These are phyloP conservation scores for Platycnemis pennipes DNA, from an alignment of 2,888 invertebrate genomes.

Conservation along the genomic window DNA sequence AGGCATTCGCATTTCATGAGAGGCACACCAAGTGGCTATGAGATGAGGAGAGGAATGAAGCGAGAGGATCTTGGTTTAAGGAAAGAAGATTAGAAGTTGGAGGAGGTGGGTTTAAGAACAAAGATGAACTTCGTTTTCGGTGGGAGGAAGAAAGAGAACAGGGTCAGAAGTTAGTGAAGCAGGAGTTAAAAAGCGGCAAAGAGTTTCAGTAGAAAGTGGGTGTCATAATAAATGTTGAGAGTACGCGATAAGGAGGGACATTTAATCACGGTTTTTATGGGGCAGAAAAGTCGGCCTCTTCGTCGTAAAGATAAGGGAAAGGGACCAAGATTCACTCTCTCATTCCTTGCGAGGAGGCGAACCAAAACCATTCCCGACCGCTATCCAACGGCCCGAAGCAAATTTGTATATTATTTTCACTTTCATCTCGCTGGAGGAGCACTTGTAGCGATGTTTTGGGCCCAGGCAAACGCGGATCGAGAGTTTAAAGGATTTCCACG, in stretches of 20 bases:
- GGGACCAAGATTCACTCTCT: conserved; percentile 14
- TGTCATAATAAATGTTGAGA: conserved; percentile 5
- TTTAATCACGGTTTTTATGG: conserved; percentile 59
- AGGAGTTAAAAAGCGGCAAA: background rate
- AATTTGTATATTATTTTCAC: conserved; percentile 32
- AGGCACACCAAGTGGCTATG: too few species aligned
- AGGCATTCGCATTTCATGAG: too few species aligned
- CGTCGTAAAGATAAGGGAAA: background rate
- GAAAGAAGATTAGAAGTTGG: background rate
- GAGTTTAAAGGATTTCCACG: background rate
- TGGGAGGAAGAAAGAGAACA: background rate
- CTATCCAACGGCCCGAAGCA: background rate
- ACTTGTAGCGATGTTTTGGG: background rate
- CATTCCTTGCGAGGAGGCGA: background rate
- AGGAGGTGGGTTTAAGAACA: background rate
- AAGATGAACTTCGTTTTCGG: background rate
- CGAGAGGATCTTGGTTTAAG: background rate
- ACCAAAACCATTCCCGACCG: background rate
- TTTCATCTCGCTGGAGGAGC: background rate
- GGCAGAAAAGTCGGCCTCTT: conserved; percentile 23
- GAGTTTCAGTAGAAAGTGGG: background rate
- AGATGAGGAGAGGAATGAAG: background rate
- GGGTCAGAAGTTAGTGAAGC: background rate
- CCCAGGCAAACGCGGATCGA: background rate
- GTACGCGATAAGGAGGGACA: conserved; percentile 42